Base-by-base conservation (phyloP, 2,797 vertebrate species). In the Rhinella marina region DNA sequence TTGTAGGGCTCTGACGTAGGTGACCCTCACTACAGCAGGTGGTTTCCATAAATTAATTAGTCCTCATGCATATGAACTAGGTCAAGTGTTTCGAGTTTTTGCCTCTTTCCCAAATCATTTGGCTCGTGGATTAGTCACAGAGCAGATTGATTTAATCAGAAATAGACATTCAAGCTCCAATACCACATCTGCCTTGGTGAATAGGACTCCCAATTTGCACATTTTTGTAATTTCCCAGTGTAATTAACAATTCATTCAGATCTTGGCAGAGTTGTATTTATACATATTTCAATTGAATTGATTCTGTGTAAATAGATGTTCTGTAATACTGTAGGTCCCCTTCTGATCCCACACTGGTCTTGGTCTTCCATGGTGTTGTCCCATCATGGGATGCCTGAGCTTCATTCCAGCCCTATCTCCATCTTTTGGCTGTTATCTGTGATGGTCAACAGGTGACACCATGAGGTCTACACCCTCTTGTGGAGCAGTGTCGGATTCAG, bases 131-230 rank as follows among this genome's bases (percentile, higher is more conserved):
- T 75, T 41, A 75, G 41, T 84, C 82, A 59, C 52, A 25, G 66
- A 57, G 82, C 66, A 84, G 82, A 84, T 57, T 73, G 54, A 23
- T 73, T 73, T 73, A 84, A 84, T 84, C 68, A 84, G 66, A 54
- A 75, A 75, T 59, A 84, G 25, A 73, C 29, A 84, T 75, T 75
- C 32, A 48, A 70, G 66, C 68, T 57, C 82, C 25, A 13, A 73
- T 23, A 59, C 17, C 75, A 61, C 68, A 72, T 84, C 68, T 84
- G 82, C 16, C 68, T 13, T 11, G 6, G 54, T 25, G 19, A 84
- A 32, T 68, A 19, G 0, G 32, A 14, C 25, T 25, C 75, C 27
- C 23, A 25, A 77, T 77, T 77, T 77, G 12, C 12, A 54, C 7
- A 13, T 54, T 7, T 59, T 21, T 73, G n/a, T 75, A 2, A 82